Base-by-base conservation (phyloP, 2,888 invertebrate species). In the Hydroisotoma schaefferi region DNA sequence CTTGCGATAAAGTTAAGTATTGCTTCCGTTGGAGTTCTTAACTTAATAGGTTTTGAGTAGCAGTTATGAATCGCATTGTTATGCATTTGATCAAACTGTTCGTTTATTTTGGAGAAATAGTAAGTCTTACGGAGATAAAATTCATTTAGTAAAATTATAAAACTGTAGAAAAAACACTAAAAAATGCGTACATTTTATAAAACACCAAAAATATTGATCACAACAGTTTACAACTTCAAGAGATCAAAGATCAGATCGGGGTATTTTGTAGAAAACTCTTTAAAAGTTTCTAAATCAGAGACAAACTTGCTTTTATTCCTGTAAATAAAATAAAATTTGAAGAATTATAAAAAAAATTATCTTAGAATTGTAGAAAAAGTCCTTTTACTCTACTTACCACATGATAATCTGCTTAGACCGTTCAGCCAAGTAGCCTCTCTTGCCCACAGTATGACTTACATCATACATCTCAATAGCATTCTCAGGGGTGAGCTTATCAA, bases 301-400 rank as follows among this genome's bases (percentile, higher is more conserved):
- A 54, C 63, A 51, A 65, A 65, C 23, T 59, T 59, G 46, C 61
- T 58, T 54, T 59, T 65, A 57, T 68, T 68, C 68, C 68, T 68
- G 47, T 10, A 56, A 54, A 47, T 5, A 49, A 46, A 43, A 56
- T n/a, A 27, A 29, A 27, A 33, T 33, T 40, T 40, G 5, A 15
- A 15, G 40, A 40, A 10, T 40, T 40, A 40, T 20, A 4, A 8
- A 15, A 40, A 40, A 18, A 18, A 40, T 40, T 5, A 33, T 33
- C 15, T 33, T 6, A 10, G 15, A 33, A 15, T 33, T 33, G n/a
- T n/a, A n/a, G n/a, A n/a, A n/a, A n/a, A n/a, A 10, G 33, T 33
- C 33, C 33, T 15, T 15, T 33, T 15, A 33, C 15, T 38, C 2
- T n/a, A 55, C 43, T 56, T 48, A 68, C 68, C 65, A 68, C 51